Base-by-base conservation (phyloP, 1,140 invertebrate species). In the Idris sp. region DNA sequence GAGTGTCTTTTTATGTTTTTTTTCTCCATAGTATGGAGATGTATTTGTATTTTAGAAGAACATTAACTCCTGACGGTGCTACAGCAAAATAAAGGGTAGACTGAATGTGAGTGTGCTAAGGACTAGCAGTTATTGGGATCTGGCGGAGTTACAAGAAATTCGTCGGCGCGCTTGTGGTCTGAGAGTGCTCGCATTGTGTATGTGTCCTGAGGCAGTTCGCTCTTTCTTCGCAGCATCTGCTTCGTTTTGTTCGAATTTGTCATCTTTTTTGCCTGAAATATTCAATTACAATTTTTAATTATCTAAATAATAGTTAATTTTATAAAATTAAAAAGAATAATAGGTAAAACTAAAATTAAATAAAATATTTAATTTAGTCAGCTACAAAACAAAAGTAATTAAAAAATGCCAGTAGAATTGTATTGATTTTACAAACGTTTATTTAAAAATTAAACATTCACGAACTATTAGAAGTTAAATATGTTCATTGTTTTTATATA, bases 161-260 rank as follows among this genome's bases (percentile, higher is more conserved):
- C 93, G 86, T 98, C 96, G 61, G 95, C 92, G 79, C 96, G 90
- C 87, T 96, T 96, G 89, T 98, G 96, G 84, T 96, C 95, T 82
- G 92, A 95, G 56, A 98, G 90, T 69, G 96, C 96, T 83, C 93
- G 93, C 77, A 97, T 92, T 22, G 95, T 98, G 81, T 93, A 93
- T 68, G 93, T 91, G 89, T 98, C 96, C 81, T 96, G 94, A 16
- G 96, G 96, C 84, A 98, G 89, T 87, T 98, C 96, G 9, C 96
- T 98, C 89, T 98, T 98, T 83, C 96, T 93, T 85, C 96, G 91
- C 33, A 98, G 88, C 71, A 98, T 88, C 16, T 95, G 95, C 86
- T 97, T 97, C 54, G 93, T 93, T 85, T 92, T 93, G 85, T 93
- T 93, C 88, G 89, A 74, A 53, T 85, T 89, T 53, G 81, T 82